Evolutionary conservation across 2,888 invertebrate species (phyloP), one percentile per base, ranked within the genome.

Genomic region (Dasypogon diadema): DNA sequence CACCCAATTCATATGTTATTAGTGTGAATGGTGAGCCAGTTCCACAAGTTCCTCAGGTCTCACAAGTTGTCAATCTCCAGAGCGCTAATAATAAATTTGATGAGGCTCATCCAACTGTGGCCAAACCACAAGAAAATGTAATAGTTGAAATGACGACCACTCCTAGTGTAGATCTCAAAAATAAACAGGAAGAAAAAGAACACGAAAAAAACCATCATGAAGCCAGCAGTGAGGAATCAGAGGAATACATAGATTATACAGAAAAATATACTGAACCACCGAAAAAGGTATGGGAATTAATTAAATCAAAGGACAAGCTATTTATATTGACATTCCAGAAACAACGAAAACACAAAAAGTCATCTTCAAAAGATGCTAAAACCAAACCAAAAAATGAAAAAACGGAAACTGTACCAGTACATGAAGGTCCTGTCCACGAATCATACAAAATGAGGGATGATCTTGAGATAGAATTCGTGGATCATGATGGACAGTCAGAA

Each of bases 401-500:
- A 68, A 30, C 77, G 1, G 76, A 77, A 48, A 26, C 48, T 10
- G 76, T 76, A 8, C 76, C 70, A 48, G 76, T 77, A 16, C 42
- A 80, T 0, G 79, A 82, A 60, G 80, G 81, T 1, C 82, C 85
- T 1, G 81, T 84, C 16, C 85, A 84, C 76, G 86, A 85, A 79
- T 85, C 84, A 78, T 85, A 84, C 76, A 83, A 85, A 80, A 82
- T 84, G 79, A 85, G 85, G 77, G 83, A 84, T 55, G 83, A 84
- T 78, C 81, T 85, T 76, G 85, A 87, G 78, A 80, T 84, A 21
- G 84, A 87, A 77, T 84, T 85, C 80, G 87, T 87, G 70, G 88
- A 88, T 81, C 89, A 87, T 81, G 92, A 91, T 84, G 92, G 91
- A 0, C 88, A 89, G 77, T 89, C 91, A 78, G 90, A 91, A 81